phyloP scores from a whole-genome alignment of 1,140 invertebrate species.

The Neodiprion fabricii region DNA sequence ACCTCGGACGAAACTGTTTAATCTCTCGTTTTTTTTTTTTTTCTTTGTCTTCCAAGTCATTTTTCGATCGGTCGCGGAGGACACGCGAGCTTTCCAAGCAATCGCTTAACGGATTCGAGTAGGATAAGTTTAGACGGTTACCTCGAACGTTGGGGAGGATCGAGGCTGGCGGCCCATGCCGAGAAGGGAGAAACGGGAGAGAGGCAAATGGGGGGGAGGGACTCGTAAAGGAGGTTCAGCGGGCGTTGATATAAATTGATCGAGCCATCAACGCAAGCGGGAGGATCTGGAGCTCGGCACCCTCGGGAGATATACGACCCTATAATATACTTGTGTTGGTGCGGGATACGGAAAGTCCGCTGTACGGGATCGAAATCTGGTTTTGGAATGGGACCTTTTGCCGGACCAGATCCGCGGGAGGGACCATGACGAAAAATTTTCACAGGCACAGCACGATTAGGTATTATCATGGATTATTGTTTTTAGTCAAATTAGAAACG shows the following conservation, averaged over 20 bases:
- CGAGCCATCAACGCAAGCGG: conserved; percentile 57
- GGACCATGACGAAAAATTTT: no score
- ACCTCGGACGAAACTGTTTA: neutral
- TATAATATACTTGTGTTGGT: no score
- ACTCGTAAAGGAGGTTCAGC: conserved; percentile 58
- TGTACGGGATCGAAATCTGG: neutral
- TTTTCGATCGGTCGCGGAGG: neutral
- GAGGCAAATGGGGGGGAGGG: conserved; percentile 26
- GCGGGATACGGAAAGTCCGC: no score
- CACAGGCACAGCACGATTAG: no score
- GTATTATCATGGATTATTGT: no score
- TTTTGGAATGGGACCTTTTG: neutral
- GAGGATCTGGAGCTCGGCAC: conserved; percentile 44
- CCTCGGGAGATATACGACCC: conserved; percentile 44
- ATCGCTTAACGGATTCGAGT: neutral
- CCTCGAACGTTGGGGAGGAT: no score
- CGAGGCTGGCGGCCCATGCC: neutral
- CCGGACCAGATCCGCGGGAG: neutral
- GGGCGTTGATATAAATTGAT: conserved; percentile 60
- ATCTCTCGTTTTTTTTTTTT: neutral
- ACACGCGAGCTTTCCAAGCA: neutral
- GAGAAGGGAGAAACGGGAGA: neutral
- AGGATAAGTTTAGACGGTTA: neutral
- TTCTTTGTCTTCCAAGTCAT: neutral
- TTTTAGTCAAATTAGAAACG: no score